phyloP scores from a whole-genome alignment of 2,888 invertebrate genomes.

The Harpagoxenus sublaevis region DNA sequence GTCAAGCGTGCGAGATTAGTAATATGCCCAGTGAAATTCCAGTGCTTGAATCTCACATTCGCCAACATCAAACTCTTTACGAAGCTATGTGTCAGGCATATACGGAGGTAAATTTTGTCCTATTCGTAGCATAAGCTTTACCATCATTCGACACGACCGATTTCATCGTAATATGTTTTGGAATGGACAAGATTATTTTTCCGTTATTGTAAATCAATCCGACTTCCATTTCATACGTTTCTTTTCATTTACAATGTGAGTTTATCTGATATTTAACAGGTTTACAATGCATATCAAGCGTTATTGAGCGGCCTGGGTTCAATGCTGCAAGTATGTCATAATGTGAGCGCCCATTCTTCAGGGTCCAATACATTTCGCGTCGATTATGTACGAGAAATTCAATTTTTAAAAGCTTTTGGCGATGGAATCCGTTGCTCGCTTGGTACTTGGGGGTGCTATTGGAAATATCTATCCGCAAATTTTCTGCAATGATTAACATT shows the following conservation, averaged over 20 bases:
- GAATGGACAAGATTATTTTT: conserved; percentile 15
- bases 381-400: conserved; percentile 84
- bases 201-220: conserved; percentile 6
- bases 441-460: conserved; percentile 82
- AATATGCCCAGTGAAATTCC: conserved; percentile 91
- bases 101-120: conserved; percentile 90
- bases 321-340: conserved; percentile 90
- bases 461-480: conserved; percentile 60
- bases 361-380: conserved; percentile 80
- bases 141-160: background rate
- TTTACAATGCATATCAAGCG: conserved; percentile 90
- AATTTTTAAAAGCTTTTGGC: conserved; percentile 77
- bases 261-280: conserved; percentile 86
- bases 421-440: conserved; percentile 78
- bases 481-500: conserved; percentile 66
- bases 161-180: background rate
- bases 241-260: conserved; percentile 50
- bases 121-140: background rate
- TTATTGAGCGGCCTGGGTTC: conserved; percentile 90
- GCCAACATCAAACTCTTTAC: conserved; percentile 97
- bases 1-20: conserved; percentile 93
- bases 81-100: conserved; percentile 99
- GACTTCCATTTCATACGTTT: conserved; percentile 1
- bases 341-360: conserved; percentile 82
- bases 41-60: conserved; percentile 96